Evolutionary conservation across 2,888 invertebrate genomes (phyloP), one percentile per base, ranked within the genome.

Genomic region (Patella depressa): DNA sequence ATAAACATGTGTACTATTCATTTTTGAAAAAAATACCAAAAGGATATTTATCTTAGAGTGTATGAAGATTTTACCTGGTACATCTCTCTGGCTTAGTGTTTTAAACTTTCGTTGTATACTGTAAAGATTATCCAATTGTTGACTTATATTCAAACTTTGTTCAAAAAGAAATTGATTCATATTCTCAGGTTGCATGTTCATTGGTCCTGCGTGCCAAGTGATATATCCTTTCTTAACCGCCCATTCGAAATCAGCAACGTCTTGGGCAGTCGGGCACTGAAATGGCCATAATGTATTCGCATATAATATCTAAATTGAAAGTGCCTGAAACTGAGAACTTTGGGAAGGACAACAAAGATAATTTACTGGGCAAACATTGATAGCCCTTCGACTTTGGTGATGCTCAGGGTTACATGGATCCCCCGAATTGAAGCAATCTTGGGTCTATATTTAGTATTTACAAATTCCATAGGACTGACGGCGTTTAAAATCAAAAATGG

Each of bases 171-270:
- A 73, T 70, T 84, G 81, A 65, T 87, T 85, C 83, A 88, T 83
- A 73, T 85, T 84, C 76, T 90, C 90, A n/a, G 84, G 84, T 81
- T 90, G 89, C 87, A 90, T 89, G 82, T 90, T 89, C 89, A 90
- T 90, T n/a, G 90, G 88, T 71, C 89, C 89, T 57, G 89, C 89
- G 82, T 90, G 90, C 89, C 89, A 90, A 12, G 87, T 85, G 11
- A 90, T 87, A 57, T 84, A 84, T 3, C 89, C 89, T 3, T 76
- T 69, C 69, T 77, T 78, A 29, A 89, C 83, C 0, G 89, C 88
- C 4, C 72, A 71, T 19, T 78, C 77, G 77, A 89, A 86, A 7
- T 78, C 78, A 3, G 74, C 79, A 7, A 84, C 73, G 24, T 85
- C 85, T 2, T 79, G 77, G 0, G 72, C 69, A 74, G 80, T 85